Conservation (phyloP, 2,888 invertebrate genomes). For the Drosophila infuscata region DNA sequence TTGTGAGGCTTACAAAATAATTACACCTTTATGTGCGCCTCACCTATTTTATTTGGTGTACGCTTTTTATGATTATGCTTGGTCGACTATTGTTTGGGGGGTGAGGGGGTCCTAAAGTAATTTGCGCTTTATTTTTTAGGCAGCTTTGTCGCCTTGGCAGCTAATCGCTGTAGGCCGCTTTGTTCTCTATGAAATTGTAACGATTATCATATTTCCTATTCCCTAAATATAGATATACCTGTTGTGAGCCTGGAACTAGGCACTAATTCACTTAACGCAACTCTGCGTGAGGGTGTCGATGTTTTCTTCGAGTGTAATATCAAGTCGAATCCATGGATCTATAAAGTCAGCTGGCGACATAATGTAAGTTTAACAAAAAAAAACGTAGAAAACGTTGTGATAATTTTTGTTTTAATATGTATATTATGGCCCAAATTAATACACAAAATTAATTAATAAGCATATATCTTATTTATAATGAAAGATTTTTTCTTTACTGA, state of each 20-base stretch:
- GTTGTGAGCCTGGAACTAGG: constrained; percentile 93
- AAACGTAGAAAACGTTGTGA: too few relatives aligned
- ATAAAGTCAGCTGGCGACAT: constrained; percentile 91
- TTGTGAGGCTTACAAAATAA: constrained; percentile 79
- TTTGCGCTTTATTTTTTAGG: constrained; percentile 22
- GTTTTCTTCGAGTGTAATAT: constrained; percentile 97
- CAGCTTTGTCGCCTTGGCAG: constrained; percentile 25
- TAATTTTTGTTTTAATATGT: background rate
- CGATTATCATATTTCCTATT: background rate
- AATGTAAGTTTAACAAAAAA: constrained; percentile 87
- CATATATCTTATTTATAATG: too few relatives aligned
- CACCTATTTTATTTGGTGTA: constrained; percentile 28
- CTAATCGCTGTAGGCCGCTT: background rate
- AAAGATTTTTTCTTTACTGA: background rate
- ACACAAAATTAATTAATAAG: too few relatives aligned
- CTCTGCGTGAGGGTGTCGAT: constrained; percentile 94
- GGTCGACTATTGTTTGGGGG: background rate
- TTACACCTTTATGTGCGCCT: constrained; percentile 64
- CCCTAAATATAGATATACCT: constrained; percentile 89
- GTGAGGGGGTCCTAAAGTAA: constrained; percentile 6
- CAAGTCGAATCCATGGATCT: constrained; percentile 94
- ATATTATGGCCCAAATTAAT: background rate
- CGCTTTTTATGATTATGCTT: constrained; percentile 42
- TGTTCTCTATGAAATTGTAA: constrained; percentile 4
- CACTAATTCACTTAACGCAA: constrained; percentile 90